phyloP scores from a whole-genome alignment of 2,113 vertebrate species.

The Ibidorhyncha struthersii region DNA sequence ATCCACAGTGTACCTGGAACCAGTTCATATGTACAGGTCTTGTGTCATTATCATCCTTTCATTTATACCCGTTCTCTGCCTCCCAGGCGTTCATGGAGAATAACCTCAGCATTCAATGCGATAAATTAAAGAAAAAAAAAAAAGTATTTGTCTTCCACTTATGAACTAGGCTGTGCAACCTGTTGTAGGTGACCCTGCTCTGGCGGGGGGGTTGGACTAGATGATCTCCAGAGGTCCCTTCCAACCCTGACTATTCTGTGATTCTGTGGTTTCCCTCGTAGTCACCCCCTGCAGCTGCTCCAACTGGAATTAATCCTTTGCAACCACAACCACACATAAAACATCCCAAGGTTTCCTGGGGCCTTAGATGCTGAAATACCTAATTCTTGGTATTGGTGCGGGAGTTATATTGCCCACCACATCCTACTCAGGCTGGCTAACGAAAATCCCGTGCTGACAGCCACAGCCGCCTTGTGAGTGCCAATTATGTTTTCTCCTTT shows the following conservation, averaged over 20 bases:
- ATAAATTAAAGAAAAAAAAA: background rate
- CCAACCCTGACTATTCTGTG: no score
- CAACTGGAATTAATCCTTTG: background rate
- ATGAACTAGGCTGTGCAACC: background rate
- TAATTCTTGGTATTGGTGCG: background rate
- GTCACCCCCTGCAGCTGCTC: background rate
- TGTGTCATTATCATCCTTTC: background rate
- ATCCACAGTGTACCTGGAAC: background rate
- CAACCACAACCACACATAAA: background rate
- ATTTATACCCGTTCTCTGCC: background rate
- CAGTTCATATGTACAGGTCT: background rate
- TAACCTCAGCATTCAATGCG: background rate
- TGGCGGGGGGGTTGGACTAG: no score
- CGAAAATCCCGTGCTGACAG: rapidly evolving
- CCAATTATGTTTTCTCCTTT: background rate
- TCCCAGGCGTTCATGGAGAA: background rate
- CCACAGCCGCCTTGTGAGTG: background rate
- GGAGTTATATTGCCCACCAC: background rate
- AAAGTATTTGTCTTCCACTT: background rate
- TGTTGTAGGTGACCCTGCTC: no score
- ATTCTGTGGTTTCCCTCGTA: background rate
- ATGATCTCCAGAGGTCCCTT: no score
- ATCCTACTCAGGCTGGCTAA: background rate
- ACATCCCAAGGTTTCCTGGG: background rate
- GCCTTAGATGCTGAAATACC: background rate